Base-by-base conservation (phyloP, 2,888 invertebrate species). In the Gibbula magus region DNA sequence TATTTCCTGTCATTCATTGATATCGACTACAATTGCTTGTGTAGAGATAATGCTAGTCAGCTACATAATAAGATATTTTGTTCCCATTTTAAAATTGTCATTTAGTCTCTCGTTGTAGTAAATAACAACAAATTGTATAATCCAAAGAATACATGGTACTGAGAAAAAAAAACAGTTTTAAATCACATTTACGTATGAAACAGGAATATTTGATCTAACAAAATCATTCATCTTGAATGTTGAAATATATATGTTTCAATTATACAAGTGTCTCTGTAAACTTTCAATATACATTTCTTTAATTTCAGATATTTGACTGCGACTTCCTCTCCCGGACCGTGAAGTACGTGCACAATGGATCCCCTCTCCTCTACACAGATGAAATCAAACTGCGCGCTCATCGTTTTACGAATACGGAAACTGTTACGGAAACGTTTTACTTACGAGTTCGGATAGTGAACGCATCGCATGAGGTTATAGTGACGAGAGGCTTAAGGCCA, bases 271-370 rank as follows among this genome's bases (percentile, higher is more conserved):
- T 25, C 10, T 22, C 20, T 56, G 2, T 13, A 56, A 20, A 54
- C 13, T 54, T 35, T 35, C 35, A 35, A 8, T 3, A 32, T 52
- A 45, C n/a, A 22, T 18, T 54, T 79, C 80, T 81, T 20, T 84
- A 53, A 74, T 89, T 90, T 67, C 89, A 93, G 93, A 89, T 91
- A 25, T 92, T 93, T 82, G 91, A 92, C 86, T 93, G 93, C 80
- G 81, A 86, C 61, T 93, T 91, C 84, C 86, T 87, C 56, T 85
- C 86, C 7, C 88, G 89, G 81, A 90, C 89, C 29, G 90, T 93
- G 8, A 88, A 89, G 70, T 93, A 93, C 84, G 87, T 88, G 8
- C 93, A 93, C 88, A 88, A 88, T 82, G 93, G 93, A 13, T 91
- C 90, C 7, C 93, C 92, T 8, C 86, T 93, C 45, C 86, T 93